Evolutionary conservation across 2,888 invertebrate genomes (phyloP), one percentile per base, ranked within the genome.

Genomic region (Ornithoptera priamus): DNA sequence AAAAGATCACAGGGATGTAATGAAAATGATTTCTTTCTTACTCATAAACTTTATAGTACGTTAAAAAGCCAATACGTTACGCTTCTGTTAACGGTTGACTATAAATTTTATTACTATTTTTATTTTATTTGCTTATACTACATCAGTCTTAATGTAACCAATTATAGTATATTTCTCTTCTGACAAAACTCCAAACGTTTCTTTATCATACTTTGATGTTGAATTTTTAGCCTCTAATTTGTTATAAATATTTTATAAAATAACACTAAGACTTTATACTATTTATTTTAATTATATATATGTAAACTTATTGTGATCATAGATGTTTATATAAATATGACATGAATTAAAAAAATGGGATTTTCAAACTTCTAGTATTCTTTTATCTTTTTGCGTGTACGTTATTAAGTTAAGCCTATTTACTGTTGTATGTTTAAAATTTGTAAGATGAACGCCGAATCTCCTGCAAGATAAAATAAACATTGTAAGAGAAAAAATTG

Each of bases 401-500:
- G 39, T 39, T 39, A 39, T 10, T 39, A 39, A 39, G 8, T 39
- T 39, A 39, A 39, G 39, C 39, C 3, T 50, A 50, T 18, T 17
- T 18, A 50, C 15, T 50, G 50, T 50, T 50, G 15, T 57, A 18
- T 57, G n/a, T 57, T 57, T 57, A 57, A n/a, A 20, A 57, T 20
- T 57, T 57, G 8, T 8, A 57, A n/a, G n/a, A 20, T 20, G 20
- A 10, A 57, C 57, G 15, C 50, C 20, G 57, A 57, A 57, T 20
- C 12, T 20, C 20, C 20, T 20, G 20, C 57, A 57, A 57, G 57
- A 20, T 57, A 57, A 57, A 22, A 57, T 57, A 57, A 57, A 57
- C 20, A 57, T 57, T 57, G 57, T 57, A 20, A 57, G 57, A 57
- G 56, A 56, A 57, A 57, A 57, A 57, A 57, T 57, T 57, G 57